Evolutionary conservation across 2,888 invertebrate genomes (phyloP), one percentile per base, ranked within the genome.

Genomic region (Synanthedon formicaeformis): DNA sequence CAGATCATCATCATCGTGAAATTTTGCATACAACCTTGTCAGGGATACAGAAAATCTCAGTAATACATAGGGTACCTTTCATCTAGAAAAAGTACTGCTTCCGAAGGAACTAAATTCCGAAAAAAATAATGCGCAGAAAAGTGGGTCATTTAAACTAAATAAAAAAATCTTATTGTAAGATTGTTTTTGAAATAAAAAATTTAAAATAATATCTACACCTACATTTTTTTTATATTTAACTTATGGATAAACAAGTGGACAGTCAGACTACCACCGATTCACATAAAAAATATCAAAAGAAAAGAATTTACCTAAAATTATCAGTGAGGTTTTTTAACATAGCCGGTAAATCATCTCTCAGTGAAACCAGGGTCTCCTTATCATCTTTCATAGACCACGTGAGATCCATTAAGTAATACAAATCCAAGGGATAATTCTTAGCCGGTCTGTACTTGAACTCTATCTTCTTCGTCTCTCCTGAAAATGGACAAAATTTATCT

Each of bases 361-460:
- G 69, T 11, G 89, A 89, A 1, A 93, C 92, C 52, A 97, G 77
- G 2, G 94, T 95, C 56, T 92, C 90, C 68, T 95, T 93, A 75
- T 96, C 96, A 60, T 95, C 93, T 67, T 90, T 90, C 97, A 97
- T 97, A 2, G 96, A 95, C 87, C 93, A 92, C 2, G 96, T 96
- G 54, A 96, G 86, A 74, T 97, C 97, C 94, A 97, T 96, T 61
- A 97, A 84, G 67, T 95, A 96, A 78, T 97, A 97, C 48, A 97
- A 84, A 73, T 97, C 97, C 48, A 97, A 88, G 6, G 93, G 93
- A 68, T 96, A 96, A 74, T 97, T 94, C 73, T 92, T 91, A 10
- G 96, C 95, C 52, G 94, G 92, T 52, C 92, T 88, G 67, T 92
- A 94, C n/a, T 88, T 80, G 59, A 94, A 88, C 58, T 89, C 83